These are phyloP conservation scores for Pycnomerus fuliginosus DNA, from an alignment of 2,888 invertebrate genomes.

Conservation along the genomic window DNA sequence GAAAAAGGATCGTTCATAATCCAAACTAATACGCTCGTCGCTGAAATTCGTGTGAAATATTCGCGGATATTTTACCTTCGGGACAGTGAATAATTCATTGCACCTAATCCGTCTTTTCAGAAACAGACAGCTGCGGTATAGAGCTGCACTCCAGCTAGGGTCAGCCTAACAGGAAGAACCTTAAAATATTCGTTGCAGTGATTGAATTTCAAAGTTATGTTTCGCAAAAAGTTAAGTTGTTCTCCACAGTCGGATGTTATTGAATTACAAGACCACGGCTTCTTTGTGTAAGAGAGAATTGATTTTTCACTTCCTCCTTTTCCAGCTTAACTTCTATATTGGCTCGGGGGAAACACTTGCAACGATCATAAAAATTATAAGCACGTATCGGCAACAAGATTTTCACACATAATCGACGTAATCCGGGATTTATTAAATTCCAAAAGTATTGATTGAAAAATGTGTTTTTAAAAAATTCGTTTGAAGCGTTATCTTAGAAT, in stretches of 20 bases:
- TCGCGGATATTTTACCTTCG: too few species aligned
- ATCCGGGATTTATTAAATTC: neutral
- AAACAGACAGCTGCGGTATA: too few species aligned
- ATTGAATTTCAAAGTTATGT: constrained; percentile 11
- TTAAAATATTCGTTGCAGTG: neutral
- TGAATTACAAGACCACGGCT: constrained; percentile 3
- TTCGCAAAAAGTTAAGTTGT: constrained; percentile 6
- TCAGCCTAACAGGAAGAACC: neutral
- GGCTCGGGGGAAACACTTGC: neutral
- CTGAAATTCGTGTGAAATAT: too few species aligned
- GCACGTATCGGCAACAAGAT: constrained; percentile 2
- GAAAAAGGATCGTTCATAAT: too few species aligned
- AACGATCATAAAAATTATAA: constrained; percentile 1
- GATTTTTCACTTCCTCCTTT: constrained; percentile 2
- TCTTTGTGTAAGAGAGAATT: neutral
- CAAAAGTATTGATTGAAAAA: neutral
- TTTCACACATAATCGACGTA: neutral
- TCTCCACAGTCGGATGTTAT: constrained; percentile 2
- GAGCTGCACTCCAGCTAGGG: neutral
- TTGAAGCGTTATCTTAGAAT: neutral
- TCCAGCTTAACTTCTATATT: neutral
- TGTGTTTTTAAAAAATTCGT: neutral
- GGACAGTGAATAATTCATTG: too few species aligned
- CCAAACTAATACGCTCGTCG: too few species aligned
- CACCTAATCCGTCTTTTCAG: too few species aligned